Base-by-base conservation (phyloP, 2,888 invertebrate species). In the Apodemia zela region DNA sequence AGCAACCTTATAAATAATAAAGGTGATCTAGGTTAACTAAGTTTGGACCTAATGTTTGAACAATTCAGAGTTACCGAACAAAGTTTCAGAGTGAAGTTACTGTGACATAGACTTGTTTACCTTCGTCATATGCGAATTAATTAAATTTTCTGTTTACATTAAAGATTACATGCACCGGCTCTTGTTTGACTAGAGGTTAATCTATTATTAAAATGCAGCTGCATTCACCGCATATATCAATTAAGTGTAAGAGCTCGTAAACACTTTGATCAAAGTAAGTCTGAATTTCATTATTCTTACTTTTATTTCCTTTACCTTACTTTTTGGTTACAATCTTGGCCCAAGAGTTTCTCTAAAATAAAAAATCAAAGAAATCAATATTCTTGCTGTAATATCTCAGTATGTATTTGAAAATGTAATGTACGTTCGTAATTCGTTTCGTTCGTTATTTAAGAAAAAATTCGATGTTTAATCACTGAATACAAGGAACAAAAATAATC, bases 191-290 rank as follows among this genome's bases (percentile, higher is more conserved):
- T 73, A 71, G 71, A 70, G 80, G 81, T 82, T 84, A 82, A 86
- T 85, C 77, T 81, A 84, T 85, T 84, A 85, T 84, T 84, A 82
- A 84, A 81, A 80, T 81, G 78, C 79, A 84, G 76, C 77, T 81
- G 80, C 78, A 83, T 75, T 68, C 73, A 72, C 73, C 72, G 65
- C 72, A 63, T 60, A 59, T 63, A 47, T 59, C 58, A 42, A 66
- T 66, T 5, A 25, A 54, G 54, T 15, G 4, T 15, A 54, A 54
- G 54, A 54, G 54, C 54, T 54, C 3, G 21, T 21, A 15, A 25
- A 21, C 54, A 11, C 21, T 49, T 42, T 42, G 13, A 13, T 13
- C 4, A 3, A 13, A 13, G 38, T 38, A 11, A 11, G 10, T 35
- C 8, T 7, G 13, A 3, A 38, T 13, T 38, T 13, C 3, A 38